A percentile compares a stretch with the other conserved stretches of the same genome.
Conservation (phyloP, 2,797 vertebrate species). For the Aplochiton taeniatus region DNA sequence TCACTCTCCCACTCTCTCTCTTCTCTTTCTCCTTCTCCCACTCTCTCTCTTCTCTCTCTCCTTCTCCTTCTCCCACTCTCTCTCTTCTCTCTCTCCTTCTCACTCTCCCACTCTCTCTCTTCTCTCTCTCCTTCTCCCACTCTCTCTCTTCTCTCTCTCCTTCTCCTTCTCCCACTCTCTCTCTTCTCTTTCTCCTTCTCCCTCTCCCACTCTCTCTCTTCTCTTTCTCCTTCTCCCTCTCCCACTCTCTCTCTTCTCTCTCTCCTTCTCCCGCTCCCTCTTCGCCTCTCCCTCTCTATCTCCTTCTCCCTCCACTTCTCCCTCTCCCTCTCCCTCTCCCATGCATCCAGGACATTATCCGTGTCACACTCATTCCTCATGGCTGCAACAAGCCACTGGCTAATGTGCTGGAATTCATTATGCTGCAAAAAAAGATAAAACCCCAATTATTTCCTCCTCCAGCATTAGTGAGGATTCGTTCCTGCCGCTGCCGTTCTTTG, state of each 20-base stretch:
- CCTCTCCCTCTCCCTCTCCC: constrained; percentile 43
- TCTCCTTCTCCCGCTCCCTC: too few relatives aligned
- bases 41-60: too few relatives aligned
- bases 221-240: constrained; percentile 3
- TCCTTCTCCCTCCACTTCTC: constrained; percentile 20
- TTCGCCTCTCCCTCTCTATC: background rate
- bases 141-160: background rate
- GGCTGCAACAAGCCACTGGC: constrained; percentile 33
- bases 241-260: background rate
- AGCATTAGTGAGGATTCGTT: constrained; percentile 46
- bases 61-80: too few relatives aligned
- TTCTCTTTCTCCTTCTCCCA: too few relatives aligned
- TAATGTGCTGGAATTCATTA: constrained; percentile 67
- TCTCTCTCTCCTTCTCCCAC: too few relatives aligned
- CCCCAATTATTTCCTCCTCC: constrained; percentile 67
- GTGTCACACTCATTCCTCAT: constrained; percentile 58
- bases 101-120: too few relatives aligned
- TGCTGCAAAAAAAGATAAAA: constrained; percentile 67
- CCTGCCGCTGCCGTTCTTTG: constrained; percentile 28
- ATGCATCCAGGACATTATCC: constrained; percentile 72
- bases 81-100: too few relatives aligned
- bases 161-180: background rate
- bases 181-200: too few relatives aligned
- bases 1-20: too few relatives aligned
- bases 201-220: too few relatives aligned